phyloP scores from a whole-genome alignment of 2,113 vertebrate species.

The Axis porcinus region DNA sequence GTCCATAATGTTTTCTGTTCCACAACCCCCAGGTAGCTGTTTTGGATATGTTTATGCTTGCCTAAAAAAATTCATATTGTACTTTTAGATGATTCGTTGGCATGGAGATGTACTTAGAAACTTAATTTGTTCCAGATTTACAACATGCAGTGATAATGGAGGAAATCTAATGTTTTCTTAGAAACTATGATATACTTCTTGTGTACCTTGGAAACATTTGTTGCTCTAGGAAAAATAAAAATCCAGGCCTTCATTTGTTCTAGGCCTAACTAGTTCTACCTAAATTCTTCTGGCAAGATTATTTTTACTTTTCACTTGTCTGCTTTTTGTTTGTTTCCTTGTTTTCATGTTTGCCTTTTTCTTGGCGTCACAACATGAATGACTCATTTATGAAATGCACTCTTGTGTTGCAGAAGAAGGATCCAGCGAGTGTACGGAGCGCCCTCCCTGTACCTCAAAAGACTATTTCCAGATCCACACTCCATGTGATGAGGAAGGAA shows the following conservation, averaged over 20 bases:
- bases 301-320: not conserved
- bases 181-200: not conserved
- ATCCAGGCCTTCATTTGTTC: not conserved
- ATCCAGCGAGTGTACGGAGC: constrained; percentile 83
- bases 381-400: not conserved
- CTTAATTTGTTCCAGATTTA: not conserved
- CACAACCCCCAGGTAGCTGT: not conserved
- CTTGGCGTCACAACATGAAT: not conserved
- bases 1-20: not conserved
- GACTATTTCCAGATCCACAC: constrained; percentile 97
- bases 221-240: not conserved
- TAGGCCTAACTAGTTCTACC: not conserved
- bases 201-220: not conserved
- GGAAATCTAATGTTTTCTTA: not conserved
- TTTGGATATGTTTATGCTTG: not conserved
- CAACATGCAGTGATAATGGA: not conserved
- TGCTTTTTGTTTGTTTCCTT: not conserved
- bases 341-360: not conserved
- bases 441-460: constrained; percentile 89
- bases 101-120: not conserved
- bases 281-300: not conserved
- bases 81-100: not conserved
- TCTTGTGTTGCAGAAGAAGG: constrained; percentile 87
- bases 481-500: constrained; percentile 91
- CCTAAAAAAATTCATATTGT: not conserved